Evolutionary conservation across 2,888 invertebrate genomes (phyloP).

Genomic region (Sepiola atlantica): DNA sequence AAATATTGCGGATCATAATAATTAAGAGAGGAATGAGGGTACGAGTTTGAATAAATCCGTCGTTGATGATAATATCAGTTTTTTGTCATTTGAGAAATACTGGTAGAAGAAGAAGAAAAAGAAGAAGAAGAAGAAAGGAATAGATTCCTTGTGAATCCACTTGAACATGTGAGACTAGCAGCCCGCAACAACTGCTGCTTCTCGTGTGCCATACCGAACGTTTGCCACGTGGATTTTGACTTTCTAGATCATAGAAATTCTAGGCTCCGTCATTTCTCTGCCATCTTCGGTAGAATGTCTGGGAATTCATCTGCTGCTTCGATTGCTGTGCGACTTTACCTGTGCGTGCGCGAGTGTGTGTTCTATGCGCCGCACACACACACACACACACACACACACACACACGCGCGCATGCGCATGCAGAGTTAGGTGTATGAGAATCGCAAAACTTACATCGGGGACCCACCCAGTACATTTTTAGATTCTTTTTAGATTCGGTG

Average conservation of each 20-base stretch:
- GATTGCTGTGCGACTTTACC: neutral
- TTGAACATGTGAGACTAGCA: neutral
- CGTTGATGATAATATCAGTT: neutral
- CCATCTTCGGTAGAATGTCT: constrained; percentile 21
- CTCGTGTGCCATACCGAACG: neutral
- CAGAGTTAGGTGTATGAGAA: neutral
- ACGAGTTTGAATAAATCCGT: neutral
- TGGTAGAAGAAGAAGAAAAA: neutral
- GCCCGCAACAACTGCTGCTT: neutral
- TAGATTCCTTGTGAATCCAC: neutral
- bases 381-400: neutral
- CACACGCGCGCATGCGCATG: neutral
- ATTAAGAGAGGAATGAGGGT: neutral
- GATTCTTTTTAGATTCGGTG: neutral
- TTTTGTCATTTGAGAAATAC: neutral
- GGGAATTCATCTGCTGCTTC: neutral
- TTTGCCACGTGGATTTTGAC: constrained; percentile 12
- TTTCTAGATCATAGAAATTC: constrained; percentile 32
- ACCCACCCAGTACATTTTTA: constrained; percentile 32
- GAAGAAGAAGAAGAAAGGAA: neutral
- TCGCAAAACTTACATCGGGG: neutral
- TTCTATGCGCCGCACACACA: neutral
- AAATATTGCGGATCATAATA: neutral
- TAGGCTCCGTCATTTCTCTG: neutral
- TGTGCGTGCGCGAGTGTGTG: neutral